These are phyloP conservation scores for Falco naumanni DNA, from an alignment of 2,797 vertebrate species.

Conservation along the genomic window DNA sequence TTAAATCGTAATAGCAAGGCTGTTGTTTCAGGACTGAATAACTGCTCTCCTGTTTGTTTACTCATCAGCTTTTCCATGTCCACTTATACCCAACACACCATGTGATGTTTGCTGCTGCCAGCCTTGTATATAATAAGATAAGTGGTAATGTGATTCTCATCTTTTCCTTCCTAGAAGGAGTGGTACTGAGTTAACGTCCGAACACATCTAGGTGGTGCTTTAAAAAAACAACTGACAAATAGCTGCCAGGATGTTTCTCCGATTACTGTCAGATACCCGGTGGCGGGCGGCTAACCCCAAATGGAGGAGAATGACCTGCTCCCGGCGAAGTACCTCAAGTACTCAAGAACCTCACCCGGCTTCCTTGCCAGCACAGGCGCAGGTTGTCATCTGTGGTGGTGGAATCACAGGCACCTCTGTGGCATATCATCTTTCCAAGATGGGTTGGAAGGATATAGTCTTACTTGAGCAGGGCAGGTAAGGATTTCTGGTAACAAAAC, in stretches of 20 bases:
- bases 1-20: neutral
- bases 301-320: conserved; percentile 68
- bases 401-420: conserved; percentile 94
- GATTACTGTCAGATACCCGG: conserved; percentile 73
- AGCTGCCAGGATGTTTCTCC: conserved; percentile 79
- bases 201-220: neutral
- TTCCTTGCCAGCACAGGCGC: conserved; percentile 86
- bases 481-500: conserved; percentile 17
- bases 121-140: neutral
- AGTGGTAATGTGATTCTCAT: neutral
- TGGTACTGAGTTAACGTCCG: neutral
- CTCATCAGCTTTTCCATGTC: neutral
- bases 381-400: conserved; percentile 94
- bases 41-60: neutral
- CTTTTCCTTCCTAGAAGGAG: conserved; percentile 43
- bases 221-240: neutral
- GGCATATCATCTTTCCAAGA: conserved; percentile 93
- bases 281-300: conserved; percentile 62
- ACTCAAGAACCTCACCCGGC: conserved; percentile 67
- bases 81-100: rapidly evolving
- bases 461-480: conserved; percentile 97
- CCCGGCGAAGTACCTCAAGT: conserved; percentile 55
- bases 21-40: neutral
- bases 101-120: neutral
- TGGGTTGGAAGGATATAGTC: conserved; percentile 94